Evolutionary conservation across 2,113 vertebrate species (phyloP).

Genomic region (Carollia perspicillata): DNA sequence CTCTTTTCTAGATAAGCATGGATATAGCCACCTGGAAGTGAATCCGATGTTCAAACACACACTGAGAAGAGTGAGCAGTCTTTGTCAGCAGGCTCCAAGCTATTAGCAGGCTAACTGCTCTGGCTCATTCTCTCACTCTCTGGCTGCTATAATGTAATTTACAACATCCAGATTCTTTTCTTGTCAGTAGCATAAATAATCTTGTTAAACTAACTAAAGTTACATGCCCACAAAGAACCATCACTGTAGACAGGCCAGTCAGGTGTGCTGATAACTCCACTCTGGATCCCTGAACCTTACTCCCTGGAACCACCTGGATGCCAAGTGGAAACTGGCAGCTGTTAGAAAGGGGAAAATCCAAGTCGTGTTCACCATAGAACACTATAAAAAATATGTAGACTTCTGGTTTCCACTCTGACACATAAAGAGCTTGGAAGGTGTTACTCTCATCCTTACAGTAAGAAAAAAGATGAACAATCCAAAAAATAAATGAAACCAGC

Average conservation of each 20-base stretch:
- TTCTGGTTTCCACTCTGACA: neutral
- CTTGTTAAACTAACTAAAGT: neutral
- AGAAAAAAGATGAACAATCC: neutral
- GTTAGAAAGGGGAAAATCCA: neutral
- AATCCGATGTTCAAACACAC: neutral
- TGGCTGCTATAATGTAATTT: neutral
- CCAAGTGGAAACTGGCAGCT: neutral
- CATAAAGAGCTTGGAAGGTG: no score
- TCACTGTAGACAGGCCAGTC: neutral
- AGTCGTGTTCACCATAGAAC: neutral
- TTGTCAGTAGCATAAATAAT: neutral
- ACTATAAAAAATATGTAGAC: neutral
- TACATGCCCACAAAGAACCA: neutral
- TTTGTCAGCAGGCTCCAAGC: neutral
- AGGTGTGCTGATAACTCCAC: no score
- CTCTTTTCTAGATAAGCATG: neutral
- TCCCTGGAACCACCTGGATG: neutral
- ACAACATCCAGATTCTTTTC: neutral
- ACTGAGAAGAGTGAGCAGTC: neutral
- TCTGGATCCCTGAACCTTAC: neutral
- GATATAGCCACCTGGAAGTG: neutral
- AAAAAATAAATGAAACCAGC: neutral
- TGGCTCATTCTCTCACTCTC: neutral
- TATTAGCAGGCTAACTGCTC: neutral
- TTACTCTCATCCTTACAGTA: neutral